Base-by-base conservation (phyloP, 2,888 invertebrate species). In the Leucophenga montana region DNA sequence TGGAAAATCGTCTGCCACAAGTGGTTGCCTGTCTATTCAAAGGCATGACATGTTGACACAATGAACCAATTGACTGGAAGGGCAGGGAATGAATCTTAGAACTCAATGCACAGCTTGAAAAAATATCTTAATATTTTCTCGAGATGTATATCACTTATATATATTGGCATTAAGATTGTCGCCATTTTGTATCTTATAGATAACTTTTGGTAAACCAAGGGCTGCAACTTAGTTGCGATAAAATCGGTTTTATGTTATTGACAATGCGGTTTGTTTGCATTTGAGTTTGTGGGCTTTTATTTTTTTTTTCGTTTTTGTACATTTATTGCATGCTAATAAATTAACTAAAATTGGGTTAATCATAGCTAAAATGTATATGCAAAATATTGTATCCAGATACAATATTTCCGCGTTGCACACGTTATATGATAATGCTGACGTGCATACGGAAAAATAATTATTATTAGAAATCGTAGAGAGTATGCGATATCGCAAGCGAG, bases 381-480 rank as follows among this genome's bases (percentile, higher is more conserved):
- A 50, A 16, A 50, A 16, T 18, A 16, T 50, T 50, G 27, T 18
- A 1, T n/a, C n/a, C n/a, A n/a, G n/a, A 50, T 50, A 18, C 1
- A 2, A 46, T 46, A 50, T 50, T 56, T 50, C 50, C 2, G 6
- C n/a, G 9, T 56, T 56, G 46, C 33, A 9, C 20, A 80, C 77
- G 83, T 82, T 84, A 84, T 84, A 71, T 78, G 81, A 81, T 81
- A 81, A 82, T 27, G 80, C 77, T 78, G 75, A 66, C 67, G 11
- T 53, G 27, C 44, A 5, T 56, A 83, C 73, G 73, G 48, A 72
- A 57, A 33, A 48, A 13, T n/a, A 13, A 72, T 71, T 74, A 77
- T 73, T 71, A 44, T 50, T 66, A 33, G 50, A 50, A n/a, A 50
- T 18, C 16, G 16, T 4, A 50, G 48, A 4, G 16, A 16, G 14